These are phyloP conservation scores for Uloborus plumipes DNA, from an alignment of 2,888 invertebrate species.

Conservation along the genomic window DNA sequence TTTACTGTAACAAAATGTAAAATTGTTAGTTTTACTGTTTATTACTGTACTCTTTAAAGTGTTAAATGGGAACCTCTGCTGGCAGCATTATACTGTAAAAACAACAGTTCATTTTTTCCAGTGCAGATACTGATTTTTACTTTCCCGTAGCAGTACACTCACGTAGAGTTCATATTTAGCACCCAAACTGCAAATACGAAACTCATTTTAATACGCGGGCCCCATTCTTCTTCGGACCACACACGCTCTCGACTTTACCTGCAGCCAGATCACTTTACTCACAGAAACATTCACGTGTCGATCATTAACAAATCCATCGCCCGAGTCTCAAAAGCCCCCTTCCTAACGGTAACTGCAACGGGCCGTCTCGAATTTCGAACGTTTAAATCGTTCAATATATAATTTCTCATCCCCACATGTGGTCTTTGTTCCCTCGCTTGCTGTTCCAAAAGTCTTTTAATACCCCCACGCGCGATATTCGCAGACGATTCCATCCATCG, in stretches of 20 bases:
- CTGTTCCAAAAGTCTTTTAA: constrained; percentile 23
- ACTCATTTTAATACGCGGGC: not conserved
- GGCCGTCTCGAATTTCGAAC: constrained; percentile 45
- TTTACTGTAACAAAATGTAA: too few species aligned
- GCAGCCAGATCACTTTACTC: constrained; percentile 1
- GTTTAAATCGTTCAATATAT: constrained; percentile 35
- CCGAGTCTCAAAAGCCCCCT: constrained; percentile 7
- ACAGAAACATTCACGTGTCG: constrained; percentile 12
- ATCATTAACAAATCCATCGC: constrained; percentile 53
- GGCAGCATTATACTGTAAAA: too few species aligned
- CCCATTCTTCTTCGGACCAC: constrained; percentile 3
- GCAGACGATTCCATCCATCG: constrained; percentile 27
- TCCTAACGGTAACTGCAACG: constrained; percentile 51
- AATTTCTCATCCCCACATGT: constrained; percentile 25
- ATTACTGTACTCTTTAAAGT: too few species aligned
- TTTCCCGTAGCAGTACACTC: too few species aligned
- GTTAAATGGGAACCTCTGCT: too few species aligned
- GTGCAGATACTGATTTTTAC: too few species aligned
- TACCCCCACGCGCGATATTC: constrained; percentile 9
- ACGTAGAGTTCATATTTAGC: too few species aligned
- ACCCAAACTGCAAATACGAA: not conserved
- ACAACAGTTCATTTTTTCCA: too few species aligned
- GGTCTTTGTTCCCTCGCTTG: not conserved
- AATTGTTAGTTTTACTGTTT: too few species aligned
- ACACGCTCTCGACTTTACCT: constrained; percentile 42